These are phyloP conservation scores for Ctenodactylus gundi DNA, from an alignment of 2,113 vertebrate genomes.

Conservation along the genomic window DNA sequence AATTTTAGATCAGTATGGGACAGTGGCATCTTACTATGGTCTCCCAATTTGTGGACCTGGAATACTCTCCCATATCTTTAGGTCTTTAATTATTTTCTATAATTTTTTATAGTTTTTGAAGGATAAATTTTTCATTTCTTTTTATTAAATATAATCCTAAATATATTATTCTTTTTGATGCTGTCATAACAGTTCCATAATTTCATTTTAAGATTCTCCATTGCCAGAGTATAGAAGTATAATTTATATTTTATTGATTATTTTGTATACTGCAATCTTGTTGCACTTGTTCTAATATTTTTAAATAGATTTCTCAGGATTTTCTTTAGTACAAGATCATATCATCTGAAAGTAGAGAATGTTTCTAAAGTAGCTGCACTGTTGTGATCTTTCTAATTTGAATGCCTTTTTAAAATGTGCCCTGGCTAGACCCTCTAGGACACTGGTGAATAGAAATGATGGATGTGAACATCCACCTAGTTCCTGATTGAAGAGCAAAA, in stretches of 20 bases:
- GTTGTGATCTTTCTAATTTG: background rate
- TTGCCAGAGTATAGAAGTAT: background rate
- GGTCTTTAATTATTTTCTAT: background rate
- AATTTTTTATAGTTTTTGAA: background rate
- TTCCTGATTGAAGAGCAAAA: background rate
- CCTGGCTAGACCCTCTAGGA: background rate
- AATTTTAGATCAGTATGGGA: background rate
- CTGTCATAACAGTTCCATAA: background rate
- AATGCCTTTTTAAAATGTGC: background rate
- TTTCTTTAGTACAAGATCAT: background rate
- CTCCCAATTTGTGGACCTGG: background rate
- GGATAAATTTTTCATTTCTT: background rate
- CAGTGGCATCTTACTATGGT: background rate
- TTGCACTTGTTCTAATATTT: background rate
- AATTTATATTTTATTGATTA: background rate
- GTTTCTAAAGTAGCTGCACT: background rate
- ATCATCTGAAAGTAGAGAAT: slow-evolving; percentile 1
- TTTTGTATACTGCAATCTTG: background rate
- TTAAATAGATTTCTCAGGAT: slow-evolving; percentile 1
- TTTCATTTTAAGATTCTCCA: background rate
- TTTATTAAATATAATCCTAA: background rate
- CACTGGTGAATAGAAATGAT: background rate
- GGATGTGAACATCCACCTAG: background rate
- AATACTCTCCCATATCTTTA: background rate
- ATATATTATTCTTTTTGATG: slow-evolving; percentile 31